Percentiles rank a stretch among this genome's conserved stretches.
These are phyloP conservation scores for Bothrops alternatus DNA, from an alignment of 2,797 vertebrate species.

Conservation along the genomic window DNA sequence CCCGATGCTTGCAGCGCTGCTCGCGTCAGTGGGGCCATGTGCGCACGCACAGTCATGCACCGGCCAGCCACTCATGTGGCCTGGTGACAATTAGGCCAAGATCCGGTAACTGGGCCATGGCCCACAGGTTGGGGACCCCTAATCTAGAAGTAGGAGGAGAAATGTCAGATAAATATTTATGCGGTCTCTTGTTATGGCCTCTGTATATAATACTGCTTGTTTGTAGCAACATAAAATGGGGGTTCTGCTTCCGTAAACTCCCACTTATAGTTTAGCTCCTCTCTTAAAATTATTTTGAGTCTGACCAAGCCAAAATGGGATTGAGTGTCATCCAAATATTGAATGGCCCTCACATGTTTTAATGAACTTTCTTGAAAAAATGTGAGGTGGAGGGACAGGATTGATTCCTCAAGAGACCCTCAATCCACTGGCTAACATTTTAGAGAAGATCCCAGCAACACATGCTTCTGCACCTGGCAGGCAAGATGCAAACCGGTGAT, in stretches of 20 bases:
- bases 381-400: not conserved
- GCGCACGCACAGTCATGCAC: no score
- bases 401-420: not conserved
- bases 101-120: no score
- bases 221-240: not conserved
- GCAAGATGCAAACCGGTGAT: not conserved
- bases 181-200: not conserved
- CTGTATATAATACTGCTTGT: not conserved
- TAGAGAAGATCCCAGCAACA: not conserved
- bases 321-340: not conserved
- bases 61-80: no score
- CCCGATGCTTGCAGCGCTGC: no score
- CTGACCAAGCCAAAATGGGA: not conserved
- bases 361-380: not conserved
- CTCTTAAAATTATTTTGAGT: not conserved
- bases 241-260: not conserved
- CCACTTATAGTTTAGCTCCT: not conserved
- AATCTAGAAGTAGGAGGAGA: not conserved
- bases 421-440: not conserved
- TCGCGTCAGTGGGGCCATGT: no score
- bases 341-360: not conserved
- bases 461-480: not conserved
- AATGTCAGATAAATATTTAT: not conserved
- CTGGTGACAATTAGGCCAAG: no score
- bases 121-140: no score